Evolutionary conservation across 1,140 invertebrate genomes (phyloP).

Genomic region (Magallana angulata): DNA sequence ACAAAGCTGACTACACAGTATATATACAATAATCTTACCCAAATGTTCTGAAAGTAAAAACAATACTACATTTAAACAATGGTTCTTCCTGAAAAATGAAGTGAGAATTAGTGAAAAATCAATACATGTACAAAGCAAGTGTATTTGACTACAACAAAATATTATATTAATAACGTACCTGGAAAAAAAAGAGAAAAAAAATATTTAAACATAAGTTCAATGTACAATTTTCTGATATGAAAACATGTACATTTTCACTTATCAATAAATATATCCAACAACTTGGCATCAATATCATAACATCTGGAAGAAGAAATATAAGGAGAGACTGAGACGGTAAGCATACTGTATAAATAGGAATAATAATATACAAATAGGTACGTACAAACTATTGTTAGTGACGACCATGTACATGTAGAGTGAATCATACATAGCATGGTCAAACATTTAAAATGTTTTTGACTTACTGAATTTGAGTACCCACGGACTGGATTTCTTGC

Average conservation of each 20-base stretch:
- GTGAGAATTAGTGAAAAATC: background rate
- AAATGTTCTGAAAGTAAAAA: background rate
- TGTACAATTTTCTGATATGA: no score
- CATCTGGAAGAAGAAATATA: constrained; percentile 12
- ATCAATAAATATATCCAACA: background rate
- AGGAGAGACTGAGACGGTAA: background rate
- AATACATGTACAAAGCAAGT: background rate
- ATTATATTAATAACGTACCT: background rate
- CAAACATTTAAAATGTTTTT: constrained; percentile 50
- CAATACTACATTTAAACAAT: background rate
- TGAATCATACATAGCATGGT: constrained; percentile 26
- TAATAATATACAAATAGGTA: background rate
- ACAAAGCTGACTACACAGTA: background rate
- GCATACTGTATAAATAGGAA: background rate
- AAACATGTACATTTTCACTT: background rate
- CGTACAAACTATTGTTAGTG: background rate
- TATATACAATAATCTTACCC: constrained; percentile 25
- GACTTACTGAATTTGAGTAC: constrained; percentile 90
- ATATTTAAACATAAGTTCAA: no score
- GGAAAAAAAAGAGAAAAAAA: background rate
- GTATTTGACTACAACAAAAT: background rate
- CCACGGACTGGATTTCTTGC: constrained; percentile 89
- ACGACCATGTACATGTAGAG: constrained; percentile 7
- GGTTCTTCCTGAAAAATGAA: background rate
- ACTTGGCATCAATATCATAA: constrained; percentile 19